These are phyloP conservation scores for Bilobella aurantiaca DNA, from an alignment of 1,140 invertebrate genomes.

Conservation along the genomic window DNA sequence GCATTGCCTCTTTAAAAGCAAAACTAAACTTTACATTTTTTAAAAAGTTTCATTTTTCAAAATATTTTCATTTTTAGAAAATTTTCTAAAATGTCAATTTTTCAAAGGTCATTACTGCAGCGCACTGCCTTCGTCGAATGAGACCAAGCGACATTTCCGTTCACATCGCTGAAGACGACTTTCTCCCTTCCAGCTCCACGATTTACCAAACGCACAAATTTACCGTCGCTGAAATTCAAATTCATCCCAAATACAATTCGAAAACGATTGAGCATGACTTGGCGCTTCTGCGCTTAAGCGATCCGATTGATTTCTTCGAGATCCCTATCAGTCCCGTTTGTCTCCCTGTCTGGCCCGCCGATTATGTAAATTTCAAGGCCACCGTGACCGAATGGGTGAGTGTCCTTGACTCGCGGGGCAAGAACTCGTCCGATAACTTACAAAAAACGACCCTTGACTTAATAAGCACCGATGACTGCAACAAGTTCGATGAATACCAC, in stretches of 20 bases:
- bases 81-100: too few species aligned
- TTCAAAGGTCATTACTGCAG: background rate
- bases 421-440: background rate
- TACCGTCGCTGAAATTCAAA: conserved; percentile 4
- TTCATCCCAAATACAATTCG: conserved; percentile 16
- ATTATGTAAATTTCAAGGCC: background rate
- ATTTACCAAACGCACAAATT: conserved; percentile 2
- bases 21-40: background rate
- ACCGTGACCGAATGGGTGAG: conserved; percentile 6
- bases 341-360: background rate
- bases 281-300: conserved; percentile 16
- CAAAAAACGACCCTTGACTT: background rate
- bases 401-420: background rate
- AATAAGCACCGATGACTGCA: background rate
- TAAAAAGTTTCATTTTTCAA: too few species aligned
- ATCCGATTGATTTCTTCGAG: conserved; percentile 15
- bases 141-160: background rate
- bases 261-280: conserved; percentile 21
- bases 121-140: background rate
- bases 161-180: background rate
- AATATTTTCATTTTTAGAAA: too few species aligned
- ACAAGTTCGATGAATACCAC: background rate
- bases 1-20: background rate
- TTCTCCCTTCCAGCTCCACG: background rate
- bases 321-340: background rate